Evolutionary conservation across 2,888 invertebrate genomes (phyloP).

Genomic region (Dorcus hopei): DNA sequence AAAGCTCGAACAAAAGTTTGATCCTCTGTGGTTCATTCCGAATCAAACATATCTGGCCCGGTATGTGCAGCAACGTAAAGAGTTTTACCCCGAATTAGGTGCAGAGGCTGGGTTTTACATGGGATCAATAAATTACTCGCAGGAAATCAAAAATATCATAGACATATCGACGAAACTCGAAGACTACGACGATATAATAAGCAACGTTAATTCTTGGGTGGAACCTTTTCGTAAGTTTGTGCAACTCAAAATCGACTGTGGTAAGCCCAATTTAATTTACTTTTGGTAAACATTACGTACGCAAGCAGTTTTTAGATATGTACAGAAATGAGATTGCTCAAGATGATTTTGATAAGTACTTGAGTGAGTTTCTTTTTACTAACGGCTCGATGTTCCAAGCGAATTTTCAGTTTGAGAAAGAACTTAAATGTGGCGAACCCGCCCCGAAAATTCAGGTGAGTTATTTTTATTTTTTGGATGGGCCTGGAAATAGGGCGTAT

Average conservation of each 20-base stretch:
- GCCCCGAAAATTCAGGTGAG: constrained; percentile 56
- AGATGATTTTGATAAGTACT: constrained; percentile 57
- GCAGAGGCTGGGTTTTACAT: constrained; percentile 63
- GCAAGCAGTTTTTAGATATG: constrained; percentile 46
- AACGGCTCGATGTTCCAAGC: constrained; percentile 66
- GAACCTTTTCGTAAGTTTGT: constrained; percentile 63
- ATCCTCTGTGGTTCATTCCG: constrained; percentile 77
- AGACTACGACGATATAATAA: constrained; percentile 54
- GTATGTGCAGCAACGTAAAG: constrained; percentile 56
- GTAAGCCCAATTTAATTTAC: constrained; percentile 35
- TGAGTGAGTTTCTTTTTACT: constrained; percentile 70
- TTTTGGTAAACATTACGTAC: neutral
- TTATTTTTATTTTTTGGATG: no score
- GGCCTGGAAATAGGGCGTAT: no score
- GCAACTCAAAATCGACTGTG: constrained; percentile 55
- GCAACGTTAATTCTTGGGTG: constrained; percentile 62
- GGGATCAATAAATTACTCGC: constrained; percentile 63
- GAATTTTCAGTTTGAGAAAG: constrained; percentile 62
- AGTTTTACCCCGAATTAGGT: constrained; percentile 66
- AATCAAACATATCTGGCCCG: constrained; percentile 63
- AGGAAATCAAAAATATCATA: constrained; percentile 59
- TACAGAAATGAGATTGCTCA: constrained; percentile 50
- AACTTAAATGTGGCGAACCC: constrained; percentile 61
- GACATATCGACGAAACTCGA: constrained; percentile 54
- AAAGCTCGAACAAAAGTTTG: constrained; percentile 72